Conservation (phyloP, 2,113 vertebrate species). For the Scartelaos histophorus region DNA sequence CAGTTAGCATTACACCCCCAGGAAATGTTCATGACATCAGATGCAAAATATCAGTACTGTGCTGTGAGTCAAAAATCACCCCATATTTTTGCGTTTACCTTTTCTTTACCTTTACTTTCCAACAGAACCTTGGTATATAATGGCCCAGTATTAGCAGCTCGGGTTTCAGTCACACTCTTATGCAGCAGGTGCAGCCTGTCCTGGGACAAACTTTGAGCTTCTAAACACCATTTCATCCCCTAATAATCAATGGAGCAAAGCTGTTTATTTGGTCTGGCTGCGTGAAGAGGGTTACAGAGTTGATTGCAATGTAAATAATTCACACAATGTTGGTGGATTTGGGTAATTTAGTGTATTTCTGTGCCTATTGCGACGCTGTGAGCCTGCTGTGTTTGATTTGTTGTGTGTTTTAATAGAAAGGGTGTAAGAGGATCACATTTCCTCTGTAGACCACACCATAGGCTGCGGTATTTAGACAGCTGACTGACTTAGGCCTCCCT, state of each 20-base stretch:
- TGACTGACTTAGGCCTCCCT: conserved; percentile 46
- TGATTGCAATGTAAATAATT: conserved; percentile 57
- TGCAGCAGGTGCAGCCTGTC: conserved; percentile 1
- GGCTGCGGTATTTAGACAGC: conserved; percentile 64
- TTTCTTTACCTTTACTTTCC: too few species aligned
- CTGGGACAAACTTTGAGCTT: not conserved
- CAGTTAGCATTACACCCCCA: too few species aligned
- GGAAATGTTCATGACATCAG: too few species aligned
- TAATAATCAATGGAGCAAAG: conserved; percentile 9
- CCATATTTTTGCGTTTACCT: too few species aligned
- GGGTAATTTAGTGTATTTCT: conserved; percentile 30
- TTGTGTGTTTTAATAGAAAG: conserved; percentile 51
- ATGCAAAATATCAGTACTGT: too few species aligned
- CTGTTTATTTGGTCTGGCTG: conserved; percentile 41
- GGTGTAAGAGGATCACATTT: conserved; percentile 39
- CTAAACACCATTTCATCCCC: not conserved
- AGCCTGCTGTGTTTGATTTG: conserved; percentile 17
- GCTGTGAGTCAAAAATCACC: too few species aligned
- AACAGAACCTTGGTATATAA: not conserved
- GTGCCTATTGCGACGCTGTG: not conserved
- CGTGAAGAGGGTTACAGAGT: conserved; percentile 12
- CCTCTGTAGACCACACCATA: conserved; percentile 18
- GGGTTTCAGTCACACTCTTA: not conserved
- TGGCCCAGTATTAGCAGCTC: not conserved
- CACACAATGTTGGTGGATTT: conserved; percentile 39